phyloP scores from a whole-genome alignment of 23 tunicate genomes.

The Pegea sp. region DNA sequence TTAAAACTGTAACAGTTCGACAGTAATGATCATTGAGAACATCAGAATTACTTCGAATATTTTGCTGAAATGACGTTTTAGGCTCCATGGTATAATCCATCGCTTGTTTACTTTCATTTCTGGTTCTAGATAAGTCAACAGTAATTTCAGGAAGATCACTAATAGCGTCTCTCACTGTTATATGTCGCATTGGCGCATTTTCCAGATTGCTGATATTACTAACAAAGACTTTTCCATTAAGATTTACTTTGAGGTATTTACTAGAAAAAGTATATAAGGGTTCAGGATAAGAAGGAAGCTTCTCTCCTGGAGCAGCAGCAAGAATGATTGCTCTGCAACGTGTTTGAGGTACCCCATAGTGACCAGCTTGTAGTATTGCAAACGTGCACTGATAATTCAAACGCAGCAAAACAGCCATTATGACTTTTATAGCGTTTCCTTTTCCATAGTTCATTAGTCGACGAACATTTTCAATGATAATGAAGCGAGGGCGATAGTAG shows the following conservation, averaged over 20 bases:
- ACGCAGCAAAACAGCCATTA: no score
- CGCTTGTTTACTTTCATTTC: no score
- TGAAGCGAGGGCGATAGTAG: conserved; percentile 66
- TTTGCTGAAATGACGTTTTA: no score
- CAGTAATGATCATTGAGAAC: conserved; percentile 56
- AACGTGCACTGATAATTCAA: conserved; percentile 90
- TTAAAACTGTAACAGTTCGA: conserved; percentile 58
- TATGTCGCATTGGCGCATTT: conserved; percentile 59
- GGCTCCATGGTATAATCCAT: no score
- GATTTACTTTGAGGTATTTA: no score
- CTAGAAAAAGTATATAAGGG: no score
- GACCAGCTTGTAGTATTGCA: conserved; percentile 76
- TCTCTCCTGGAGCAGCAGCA: conserved; percentile 88
- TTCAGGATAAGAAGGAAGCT: no score
- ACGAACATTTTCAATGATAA: conserved; percentile 75
- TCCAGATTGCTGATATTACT: conserved; percentile 26
- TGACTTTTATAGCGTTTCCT: conserved; percentile 59
- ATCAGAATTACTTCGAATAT: no score
- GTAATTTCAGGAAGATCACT: conserved; percentile 64
- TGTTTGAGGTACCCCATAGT: conserved; percentile 83
- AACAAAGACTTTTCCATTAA: no score
- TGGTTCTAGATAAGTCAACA: no score
- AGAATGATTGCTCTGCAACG: conserved; percentile 66
- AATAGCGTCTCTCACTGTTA: conserved; percentile 83
- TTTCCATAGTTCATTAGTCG: conserved; percentile 65